Conservation (phyloP, 2,888 invertebrate species). For the Drosophila tanythrix region DNA sequence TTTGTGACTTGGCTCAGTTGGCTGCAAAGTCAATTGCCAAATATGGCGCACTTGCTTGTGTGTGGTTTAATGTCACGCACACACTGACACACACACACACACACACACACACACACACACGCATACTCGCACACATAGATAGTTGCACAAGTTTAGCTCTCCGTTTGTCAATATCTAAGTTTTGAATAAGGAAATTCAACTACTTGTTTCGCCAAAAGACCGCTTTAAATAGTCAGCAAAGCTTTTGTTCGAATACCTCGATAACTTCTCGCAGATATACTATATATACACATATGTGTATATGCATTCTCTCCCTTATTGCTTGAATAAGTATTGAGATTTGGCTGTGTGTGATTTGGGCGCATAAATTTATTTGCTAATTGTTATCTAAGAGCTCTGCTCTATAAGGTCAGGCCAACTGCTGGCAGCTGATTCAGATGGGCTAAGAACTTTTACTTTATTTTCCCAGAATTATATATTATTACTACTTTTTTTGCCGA, state of each 20-base stretch:
- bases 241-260: slow-evolving; percentile 22
- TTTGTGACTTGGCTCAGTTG: slow-evolving; percentile 60
- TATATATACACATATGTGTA: slow-evolving; percentile 8
- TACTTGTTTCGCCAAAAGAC: slow-evolving; percentile 76
- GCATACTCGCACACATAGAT: slow-evolving; percentile 27
- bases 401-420: slow-evolving; percentile 37
- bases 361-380: slow-evolving; percentile 64
- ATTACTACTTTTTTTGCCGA: neutral
- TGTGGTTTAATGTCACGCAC: slow-evolving; percentile 74
- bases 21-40: slow-evolving; percentile 82
- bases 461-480: slow-evolving; percentile 1
- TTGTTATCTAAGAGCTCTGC: slow-evolving; percentile 57
- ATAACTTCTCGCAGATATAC: slow-evolving; percentile 42
- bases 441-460: slow-evolving; percentile 4
- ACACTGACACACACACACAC: slow-evolving; percentile 31
- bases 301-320: slow-evolving; percentile 38
- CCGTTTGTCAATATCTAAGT: slow-evolving; percentile 70
- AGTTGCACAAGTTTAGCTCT: slow-evolving; percentile 66
- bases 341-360: slow-evolving; percentile 52
- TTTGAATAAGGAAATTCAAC: slow-evolving; percentile 79
- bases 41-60: slow-evolving; percentile 78
- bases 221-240: slow-evolving; percentile 65
- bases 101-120: slow-evolving; percentile 38
- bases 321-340: slow-evolving; percentile 49
- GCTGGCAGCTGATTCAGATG: neutral